Evolutionary conservation across 2,113 vertebrate genomes (phyloP).

Genomic region (Ellobius talpinus): DNA sequence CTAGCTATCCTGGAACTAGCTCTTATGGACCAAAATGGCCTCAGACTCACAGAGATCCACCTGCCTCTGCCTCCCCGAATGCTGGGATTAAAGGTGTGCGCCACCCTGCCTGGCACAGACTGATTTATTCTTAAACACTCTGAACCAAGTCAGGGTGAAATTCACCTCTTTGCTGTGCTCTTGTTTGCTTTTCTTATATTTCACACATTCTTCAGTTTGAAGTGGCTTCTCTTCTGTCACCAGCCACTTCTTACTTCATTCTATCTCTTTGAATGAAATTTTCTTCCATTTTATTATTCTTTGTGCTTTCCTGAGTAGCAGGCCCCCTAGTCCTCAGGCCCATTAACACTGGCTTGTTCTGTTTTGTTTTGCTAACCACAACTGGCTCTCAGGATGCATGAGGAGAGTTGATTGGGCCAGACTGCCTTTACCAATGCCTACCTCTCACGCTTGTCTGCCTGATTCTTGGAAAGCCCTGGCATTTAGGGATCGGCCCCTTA

Average conservation of each 20-base stretch:
- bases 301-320: neutral
- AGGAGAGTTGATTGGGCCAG: neutral
- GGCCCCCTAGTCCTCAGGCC: neutral
- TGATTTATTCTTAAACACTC: neutral
- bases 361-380: neutral
- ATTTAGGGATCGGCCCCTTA: neutral
- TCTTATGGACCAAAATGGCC: too few species aligned
- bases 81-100: too few species aligned
- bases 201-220: neutral
- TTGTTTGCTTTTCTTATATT: neutral
- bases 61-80: too few species aligned
- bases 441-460: rapidly evolving
- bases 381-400: neutral
- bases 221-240: neutral
- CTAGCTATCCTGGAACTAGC: too few species aligned
- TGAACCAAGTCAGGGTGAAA: neutral
- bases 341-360: neutral
- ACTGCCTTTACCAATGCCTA: neutral
- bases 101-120: too few species aligned
- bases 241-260: neutral
- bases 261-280: neutral
- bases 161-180: neutral
- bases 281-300: neutral
- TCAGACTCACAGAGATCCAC: too few species aligned
- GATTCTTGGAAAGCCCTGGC: neutral